Evolutionary conservation across 2,113 vertebrate genomes (phyloP), one percentile per base, ranked within the genome.

Genomic region (Cephalophus harveyi): DNA sequence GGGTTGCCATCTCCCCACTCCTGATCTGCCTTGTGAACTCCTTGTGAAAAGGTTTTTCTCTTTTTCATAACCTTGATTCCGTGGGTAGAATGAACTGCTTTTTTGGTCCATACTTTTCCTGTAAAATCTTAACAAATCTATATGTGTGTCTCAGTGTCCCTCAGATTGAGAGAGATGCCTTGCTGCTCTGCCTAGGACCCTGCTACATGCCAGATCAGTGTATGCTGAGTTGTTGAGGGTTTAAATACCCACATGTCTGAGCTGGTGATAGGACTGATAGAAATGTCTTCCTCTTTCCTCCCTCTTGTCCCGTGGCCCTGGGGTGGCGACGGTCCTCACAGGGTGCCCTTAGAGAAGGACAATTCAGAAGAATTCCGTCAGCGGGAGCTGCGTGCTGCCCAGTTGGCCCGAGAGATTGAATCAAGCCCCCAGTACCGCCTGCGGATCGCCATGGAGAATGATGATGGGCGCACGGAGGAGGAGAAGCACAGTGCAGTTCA

Each of bases 341-440:
- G 99, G 50, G 99, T 99, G 30, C 99, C 99, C 27, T 98, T 99
- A 92, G 99, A 99, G 95, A 99, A 99, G 59, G 99, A 99, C 84
- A 99, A 99, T 94, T 98, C 99, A 0, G 99, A 99, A 74, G 98
- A 98, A 59, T 99, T 98, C 96, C 98, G 99, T 21, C 99, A 99
- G 97, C 98, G 99, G 93, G 99, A 99, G 96, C 99, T 99, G 0
- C 99, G 99, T 0, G 99, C 99, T 0, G 98, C 99, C 21, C 99
- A 99, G 28, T 97, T 99, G 94, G 99, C 99, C 87, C 99, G 98
- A 43, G 99, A 99, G 98, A 99, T 99, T 25, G 99, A 99, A 88
- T 99, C 99, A 0, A 99, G 99, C 62, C 99, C 99, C 7, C 99
- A 99, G 98, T 99, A 99, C 97, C 99, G 99, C 76, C 98, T 99